Evolutionary conservation across 2,797 vertebrate species (phyloP).

Genomic region (Myiothlypis coronata): DNA sequence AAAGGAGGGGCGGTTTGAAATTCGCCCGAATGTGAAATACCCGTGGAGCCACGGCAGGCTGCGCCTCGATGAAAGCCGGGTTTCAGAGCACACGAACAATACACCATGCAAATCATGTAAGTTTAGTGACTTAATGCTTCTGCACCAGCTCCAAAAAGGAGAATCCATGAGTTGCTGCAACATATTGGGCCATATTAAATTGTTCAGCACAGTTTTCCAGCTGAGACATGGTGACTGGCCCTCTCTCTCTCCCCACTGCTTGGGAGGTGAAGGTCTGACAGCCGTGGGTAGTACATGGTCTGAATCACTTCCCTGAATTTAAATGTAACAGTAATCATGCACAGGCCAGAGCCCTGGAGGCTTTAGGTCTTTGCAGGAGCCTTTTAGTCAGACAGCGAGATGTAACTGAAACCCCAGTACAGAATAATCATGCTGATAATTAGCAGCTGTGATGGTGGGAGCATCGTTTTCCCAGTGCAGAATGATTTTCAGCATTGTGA

Average conservation of each 20-base stretch:
- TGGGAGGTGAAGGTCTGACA: neutral
- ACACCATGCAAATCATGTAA: slow-evolving; percentile 82
- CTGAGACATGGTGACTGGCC: neutral
- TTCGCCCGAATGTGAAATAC: slow-evolving; percentile 81
- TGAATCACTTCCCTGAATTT: neutral
- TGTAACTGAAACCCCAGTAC: neutral
- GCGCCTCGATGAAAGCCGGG: slow-evolving; percentile 70
- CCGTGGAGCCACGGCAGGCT: slow-evolving; percentile 82
- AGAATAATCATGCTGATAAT: neutral
- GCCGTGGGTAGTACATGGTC: neutral
- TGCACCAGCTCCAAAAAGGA: neutral
- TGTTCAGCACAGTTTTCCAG: neutral
- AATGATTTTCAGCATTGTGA: neutral
- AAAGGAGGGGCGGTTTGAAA: slow-evolving; percentile 85
- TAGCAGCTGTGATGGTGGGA: neutral
- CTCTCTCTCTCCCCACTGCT: neutral
- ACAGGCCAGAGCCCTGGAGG: neutral
- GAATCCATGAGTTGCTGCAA: neutral
- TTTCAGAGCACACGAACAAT: slow-evolving; percentile 68
- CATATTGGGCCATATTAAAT: neutral
- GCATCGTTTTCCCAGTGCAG: neutral
- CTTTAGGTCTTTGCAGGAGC: neutral
- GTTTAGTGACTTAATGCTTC: slow-evolving; percentile 53
- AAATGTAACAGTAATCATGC: neutral
- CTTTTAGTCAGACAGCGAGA: neutral